Conservation (phyloP, 2,797 vertebrate genomes). For the Lycodopsis pacificus region DNA sequence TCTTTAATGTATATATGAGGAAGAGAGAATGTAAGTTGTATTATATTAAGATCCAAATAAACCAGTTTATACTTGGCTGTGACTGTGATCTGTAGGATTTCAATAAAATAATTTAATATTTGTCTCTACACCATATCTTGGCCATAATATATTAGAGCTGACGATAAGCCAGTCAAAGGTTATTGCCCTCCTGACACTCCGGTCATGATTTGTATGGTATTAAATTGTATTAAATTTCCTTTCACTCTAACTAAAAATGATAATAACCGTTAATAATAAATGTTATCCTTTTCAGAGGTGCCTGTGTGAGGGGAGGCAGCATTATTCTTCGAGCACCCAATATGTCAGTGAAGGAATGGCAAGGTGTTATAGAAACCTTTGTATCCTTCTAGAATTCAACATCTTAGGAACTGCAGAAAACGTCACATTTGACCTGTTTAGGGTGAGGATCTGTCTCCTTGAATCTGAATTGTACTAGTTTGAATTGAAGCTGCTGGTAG, state of each 20-base stretch:
- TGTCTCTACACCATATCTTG: slow-evolving; percentile 10
- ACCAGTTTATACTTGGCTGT: not conserved
- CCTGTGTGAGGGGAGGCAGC: slow-evolving; percentile 9
- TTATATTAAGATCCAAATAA: slow-evolving; percentile 7
- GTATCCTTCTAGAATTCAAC: not conserved
- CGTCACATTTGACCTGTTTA: not conserved
- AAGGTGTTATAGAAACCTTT: not conserved
- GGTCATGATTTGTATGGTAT: slow-evolving; percentile 45
- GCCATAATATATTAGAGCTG: slow-evolving; percentile 30
- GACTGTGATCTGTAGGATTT: slow-evolving; percentile 9
- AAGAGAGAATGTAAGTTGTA: not conserved
- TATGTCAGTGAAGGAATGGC: not conserved
- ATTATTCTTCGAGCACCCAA: not conserved
- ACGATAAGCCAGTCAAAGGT: slow-evolving; percentile 67
- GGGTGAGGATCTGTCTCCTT: not conserved
- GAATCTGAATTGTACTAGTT: not conserved
- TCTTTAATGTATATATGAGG: not conserved
- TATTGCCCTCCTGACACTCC: slow-evolving; percentile 66
- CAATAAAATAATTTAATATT: slow-evolving; percentile 28
- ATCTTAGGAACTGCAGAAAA: not conserved
- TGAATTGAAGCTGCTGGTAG: not conserved
- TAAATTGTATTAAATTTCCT: slow-evolving; percentile 52
- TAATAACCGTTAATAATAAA: slow-evolving; percentile 49
- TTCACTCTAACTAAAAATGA: slow-evolving; percentile 30
- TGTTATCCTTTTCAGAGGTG: slow-evolving; percentile 16